phyloP scores from a whole-genome alignment of 2,113 vertebrate genomes.

The Macheiramphus alcinus region DNA sequence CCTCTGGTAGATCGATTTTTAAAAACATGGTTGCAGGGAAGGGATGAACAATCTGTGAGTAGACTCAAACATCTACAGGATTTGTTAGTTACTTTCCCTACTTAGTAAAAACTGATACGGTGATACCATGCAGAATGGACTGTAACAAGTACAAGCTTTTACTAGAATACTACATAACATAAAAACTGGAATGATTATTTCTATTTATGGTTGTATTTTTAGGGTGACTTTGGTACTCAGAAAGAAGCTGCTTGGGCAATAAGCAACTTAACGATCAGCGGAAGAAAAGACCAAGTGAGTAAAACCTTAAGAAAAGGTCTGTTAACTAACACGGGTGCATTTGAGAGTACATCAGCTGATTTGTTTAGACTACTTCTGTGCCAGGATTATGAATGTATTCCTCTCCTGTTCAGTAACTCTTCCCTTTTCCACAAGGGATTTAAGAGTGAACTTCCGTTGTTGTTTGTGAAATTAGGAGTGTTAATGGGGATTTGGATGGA shows the following conservation, averaged over 20 bases:
- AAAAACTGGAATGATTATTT: not conserved
- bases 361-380: too few relatives aligned
- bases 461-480: not conserved
- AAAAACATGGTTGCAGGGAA: not conserved
- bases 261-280: slow-evolving; percentile 98
- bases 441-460: not conserved
- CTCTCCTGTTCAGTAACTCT: not conserved
- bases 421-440: not conserved
- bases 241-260: slow-evolving; percentile 99
- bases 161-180: not conserved
- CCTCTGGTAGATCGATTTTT: fast-evolving
- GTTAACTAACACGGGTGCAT: not conserved
- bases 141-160: not conserved
- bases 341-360: not conserved
- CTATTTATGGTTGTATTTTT: not conserved
- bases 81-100: not conserved
- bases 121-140: not conserved
- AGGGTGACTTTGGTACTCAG: slow-evolving; percentile 99
- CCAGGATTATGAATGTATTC: not conserved
- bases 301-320: not conserved
- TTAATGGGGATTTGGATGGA: not conserved
- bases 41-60: not conserved
- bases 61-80: not conserved
- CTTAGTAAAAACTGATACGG: not conserved
- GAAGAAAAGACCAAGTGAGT: slow-evolving; percentile 96